phyloP scores from a whole-genome alignment of 1,140 invertebrate genomes.

The Dysdera silvatica region DNA sequence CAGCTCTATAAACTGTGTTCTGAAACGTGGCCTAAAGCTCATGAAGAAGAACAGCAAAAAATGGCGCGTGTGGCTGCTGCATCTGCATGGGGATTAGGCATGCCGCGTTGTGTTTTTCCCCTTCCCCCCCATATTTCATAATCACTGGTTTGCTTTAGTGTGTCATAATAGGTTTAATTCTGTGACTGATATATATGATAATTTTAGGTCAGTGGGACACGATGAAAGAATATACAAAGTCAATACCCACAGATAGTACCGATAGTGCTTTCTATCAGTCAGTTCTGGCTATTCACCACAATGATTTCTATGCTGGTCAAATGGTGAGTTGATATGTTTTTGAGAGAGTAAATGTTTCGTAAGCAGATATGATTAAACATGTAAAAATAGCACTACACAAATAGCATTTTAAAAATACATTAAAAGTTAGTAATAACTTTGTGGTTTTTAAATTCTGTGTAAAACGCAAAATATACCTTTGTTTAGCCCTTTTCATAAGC shows the following conservation, averaged over 20 bases:
- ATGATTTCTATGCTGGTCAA: constrained; percentile 62
- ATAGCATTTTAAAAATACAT: no score
- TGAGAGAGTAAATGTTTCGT: no score
- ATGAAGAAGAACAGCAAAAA: constrained; percentile 58
- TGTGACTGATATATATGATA: background rate
- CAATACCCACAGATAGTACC: constrained; percentile 78
- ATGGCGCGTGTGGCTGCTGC: constrained; percentile 88
- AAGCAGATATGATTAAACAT: no score
- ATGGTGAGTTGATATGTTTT: constrained; percentile 34
- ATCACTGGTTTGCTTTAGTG: background rate
- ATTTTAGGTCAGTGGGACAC: constrained; percentile 64
- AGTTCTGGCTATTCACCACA: constrained; percentile 82
- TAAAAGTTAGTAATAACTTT: no score
- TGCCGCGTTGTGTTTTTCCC: background rate
- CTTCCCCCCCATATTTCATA: background rate
- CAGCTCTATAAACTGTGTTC: constrained; percentile 70
- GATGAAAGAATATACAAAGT: constrained; percentile 78
- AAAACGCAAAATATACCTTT: no score
- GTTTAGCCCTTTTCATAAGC: no score
- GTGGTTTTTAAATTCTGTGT: no score
- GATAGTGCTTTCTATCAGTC: constrained; percentile 94
- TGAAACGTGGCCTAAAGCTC: constrained; percentile 59
- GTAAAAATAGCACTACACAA: no score
- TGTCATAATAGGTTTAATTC: background rate
- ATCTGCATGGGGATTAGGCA: constrained; percentile 82